Base-by-base conservation (phyloP, 1,140 invertebrate genomes). In the Paracyclopina nana region DNA sequence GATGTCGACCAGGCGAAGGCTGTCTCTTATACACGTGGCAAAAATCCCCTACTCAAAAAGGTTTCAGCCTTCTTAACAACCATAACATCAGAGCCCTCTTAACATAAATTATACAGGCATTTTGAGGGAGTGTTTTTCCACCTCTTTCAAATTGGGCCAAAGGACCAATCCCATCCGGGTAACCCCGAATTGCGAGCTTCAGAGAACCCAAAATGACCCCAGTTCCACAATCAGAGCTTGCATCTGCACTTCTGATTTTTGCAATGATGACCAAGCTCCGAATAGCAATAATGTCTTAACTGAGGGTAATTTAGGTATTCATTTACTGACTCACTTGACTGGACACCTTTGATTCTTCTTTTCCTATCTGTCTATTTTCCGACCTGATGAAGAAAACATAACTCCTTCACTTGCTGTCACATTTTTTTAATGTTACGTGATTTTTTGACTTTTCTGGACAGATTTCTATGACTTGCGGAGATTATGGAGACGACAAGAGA, bases 21-120 rank as follows among this genome's bases (percentile, higher is more conserved):
- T 52, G 50, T 26, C 38, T 52, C 12, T 25, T 52, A 11, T 52
- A 52, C 40, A 52, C 50, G 12, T 52, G 50, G 50, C 18, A 20
- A 24, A 52, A 52, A 29, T 43, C 50, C 34, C 16, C 38, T n/a
- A 38, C 30, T n/a, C 12, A 25, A 52, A 46, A 20, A 42, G 50
- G 50, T 52, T 38, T 20, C 2, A 8, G n/a, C 34, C 2, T 20
- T 16, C 3, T 3, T 14, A n/a, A 44, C 16, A 44, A 12, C 4
- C 16, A 24, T 12, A 44, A 44, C 24, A 44, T 44, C 16, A 44
- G 24, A 14, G 4, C n/a, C 16, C 24, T 20, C 24, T 27, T 27
- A 26, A 28, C 18, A 16, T 14, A 12, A n/a, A 29, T 27, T 14
- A 14, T 18, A 16, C 45, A 48, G 45, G 45, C 6, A 28, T 29